Conservation (phyloP, 2,113 vertebrate genomes). For the Ellobius talpinus region DNA sequence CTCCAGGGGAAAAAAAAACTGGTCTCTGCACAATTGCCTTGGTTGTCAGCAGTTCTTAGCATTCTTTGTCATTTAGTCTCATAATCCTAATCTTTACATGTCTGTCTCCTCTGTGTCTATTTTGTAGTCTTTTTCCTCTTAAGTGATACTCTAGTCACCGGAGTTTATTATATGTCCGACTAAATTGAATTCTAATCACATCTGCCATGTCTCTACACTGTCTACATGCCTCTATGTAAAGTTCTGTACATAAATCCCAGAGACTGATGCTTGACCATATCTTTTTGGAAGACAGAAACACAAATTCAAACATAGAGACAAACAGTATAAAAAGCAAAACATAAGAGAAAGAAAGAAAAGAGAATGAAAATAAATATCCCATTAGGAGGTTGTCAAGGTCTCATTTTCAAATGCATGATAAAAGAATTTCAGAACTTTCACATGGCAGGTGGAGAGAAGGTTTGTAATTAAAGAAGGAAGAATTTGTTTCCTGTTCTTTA, state of each 20-base stretch:
- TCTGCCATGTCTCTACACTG: neutral
- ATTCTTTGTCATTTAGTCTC: neutral
- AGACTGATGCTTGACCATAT: neutral
- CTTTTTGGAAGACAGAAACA: neutral
- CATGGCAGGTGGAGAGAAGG: neutral
- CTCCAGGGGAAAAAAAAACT: neutral
- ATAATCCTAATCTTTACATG: neutral
- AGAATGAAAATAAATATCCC: neutral
- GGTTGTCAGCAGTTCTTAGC: neutral
- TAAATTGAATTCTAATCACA: neutral
- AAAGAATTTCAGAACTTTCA: neutral
- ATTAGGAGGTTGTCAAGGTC: neutral
- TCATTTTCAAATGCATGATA: neutral
- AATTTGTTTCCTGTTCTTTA: neutral
- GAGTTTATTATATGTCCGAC: neutral
- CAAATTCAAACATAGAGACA: neutral
- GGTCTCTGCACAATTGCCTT: fast-evolving
- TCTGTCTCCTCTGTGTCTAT: neutral
- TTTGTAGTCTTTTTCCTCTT: neutral
- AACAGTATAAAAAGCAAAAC: neutral
- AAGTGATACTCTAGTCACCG: neutral
- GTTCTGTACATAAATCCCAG: neutral
- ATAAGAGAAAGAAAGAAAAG: neutral
- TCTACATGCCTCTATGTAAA: neutral
- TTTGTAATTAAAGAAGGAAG: neutral